phyloP scores from a whole-genome alignment of 2,888 invertebrate genomes.

The Ctena decussata region DNA sequence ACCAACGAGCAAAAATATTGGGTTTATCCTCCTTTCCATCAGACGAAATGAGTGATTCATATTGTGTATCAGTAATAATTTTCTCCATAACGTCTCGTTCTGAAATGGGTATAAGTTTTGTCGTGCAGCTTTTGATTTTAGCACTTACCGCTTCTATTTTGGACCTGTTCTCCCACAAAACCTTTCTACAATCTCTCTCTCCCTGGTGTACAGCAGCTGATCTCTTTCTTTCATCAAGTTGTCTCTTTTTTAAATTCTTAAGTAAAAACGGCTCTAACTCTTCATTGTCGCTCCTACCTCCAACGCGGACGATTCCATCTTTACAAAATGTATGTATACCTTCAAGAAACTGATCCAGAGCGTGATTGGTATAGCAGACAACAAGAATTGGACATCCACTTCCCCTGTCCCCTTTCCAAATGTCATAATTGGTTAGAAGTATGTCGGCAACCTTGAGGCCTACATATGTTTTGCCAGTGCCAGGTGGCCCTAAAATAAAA shows the following conservation, averaged over 20 bases:
- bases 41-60: too few species aligned
- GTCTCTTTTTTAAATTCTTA: constrained; percentile 42
- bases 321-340: constrained; percentile 74
- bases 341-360: constrained; percentile 85
- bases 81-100: constrained; percentile 19
- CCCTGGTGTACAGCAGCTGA: constrained; percentile 53
- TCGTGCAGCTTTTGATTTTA: constrained; percentile 55
- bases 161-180: constrained; percentile 33
- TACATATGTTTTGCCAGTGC: constrained; percentile 94
- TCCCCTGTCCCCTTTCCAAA: constrained; percentile 82
- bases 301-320: constrained; percentile 80
- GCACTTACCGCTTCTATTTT: constrained; percentile 58
- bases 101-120: constrained; percentile 50
- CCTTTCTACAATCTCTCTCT: constrained; percentile 59
- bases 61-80: constrained; percentile 60
- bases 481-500: constrained; percentile 90
- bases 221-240: constrained; percentile 35
- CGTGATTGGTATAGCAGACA: constrained; percentile 86
- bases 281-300: constrained; percentile 78
- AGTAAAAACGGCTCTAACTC: constrained; percentile 68
- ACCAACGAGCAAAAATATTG: too few species aligned
- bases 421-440: constrained; percentile 89
- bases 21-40: too few species aligned
- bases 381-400: constrained; percentile 80
- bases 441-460: constrained; percentile 91